Percentiles rank a stretch among this genome's conserved stretches.
Conservation (phyloP, 2,113 vertebrate genomes). For the Microcebus ravelobensis region DNA sequence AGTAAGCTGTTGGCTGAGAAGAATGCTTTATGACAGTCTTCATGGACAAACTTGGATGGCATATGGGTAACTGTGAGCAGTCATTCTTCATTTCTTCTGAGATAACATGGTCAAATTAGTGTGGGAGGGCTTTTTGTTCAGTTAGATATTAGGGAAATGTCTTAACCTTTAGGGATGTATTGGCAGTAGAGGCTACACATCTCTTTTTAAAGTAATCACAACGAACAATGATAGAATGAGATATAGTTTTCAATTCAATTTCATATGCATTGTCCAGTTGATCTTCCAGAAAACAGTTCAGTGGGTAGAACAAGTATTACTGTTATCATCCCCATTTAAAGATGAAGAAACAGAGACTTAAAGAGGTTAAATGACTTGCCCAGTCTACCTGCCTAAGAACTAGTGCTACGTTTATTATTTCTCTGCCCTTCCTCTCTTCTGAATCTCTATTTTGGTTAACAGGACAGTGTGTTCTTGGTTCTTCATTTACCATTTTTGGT, state of each 20-base stretch:
- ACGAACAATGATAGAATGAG: background rate
- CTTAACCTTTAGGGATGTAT: background rate
- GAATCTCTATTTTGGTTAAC: background rate
- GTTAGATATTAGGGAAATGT: background rate
- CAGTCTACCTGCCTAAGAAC: background rate
- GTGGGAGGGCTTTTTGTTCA: background rate
- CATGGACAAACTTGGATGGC: background rate
- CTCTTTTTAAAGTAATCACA: conserved; percentile 25
- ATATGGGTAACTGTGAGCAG: background rate
- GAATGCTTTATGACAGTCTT: conserved; percentile 27
- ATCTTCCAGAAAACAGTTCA: background rate
- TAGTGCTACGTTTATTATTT: background rate
- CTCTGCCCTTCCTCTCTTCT: background rate
- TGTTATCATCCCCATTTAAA: background rate
- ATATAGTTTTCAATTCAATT: background rate
- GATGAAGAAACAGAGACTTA: background rate
- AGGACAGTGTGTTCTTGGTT: background rate
- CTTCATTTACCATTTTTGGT: background rate
- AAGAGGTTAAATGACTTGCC: background rate
- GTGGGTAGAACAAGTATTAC: background rate
- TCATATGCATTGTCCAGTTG: background rate
- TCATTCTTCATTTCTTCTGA: conserved; percentile 33
- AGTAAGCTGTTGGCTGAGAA: background rate
- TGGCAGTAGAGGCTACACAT: background rate
- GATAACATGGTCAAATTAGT: background rate